Evolutionary conservation across 2,888 invertebrate genomes (phyloP), one percentile per base, ranked within the genome.

Genomic region (Protodeltote pygarga): DNA sequence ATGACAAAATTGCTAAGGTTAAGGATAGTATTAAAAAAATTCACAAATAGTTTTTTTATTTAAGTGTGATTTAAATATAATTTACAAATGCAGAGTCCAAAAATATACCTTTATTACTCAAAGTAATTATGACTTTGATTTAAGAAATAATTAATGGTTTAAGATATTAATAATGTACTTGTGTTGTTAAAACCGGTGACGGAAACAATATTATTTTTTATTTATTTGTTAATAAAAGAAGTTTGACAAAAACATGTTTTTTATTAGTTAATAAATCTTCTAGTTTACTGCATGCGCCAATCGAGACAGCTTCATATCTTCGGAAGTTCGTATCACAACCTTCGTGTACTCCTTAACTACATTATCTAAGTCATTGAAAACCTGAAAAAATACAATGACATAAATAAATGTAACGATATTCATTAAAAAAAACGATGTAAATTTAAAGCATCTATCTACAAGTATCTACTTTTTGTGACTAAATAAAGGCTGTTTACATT

Each of bases 321-420:
- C 92, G 0, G 96, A 95, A 27, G 95, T 94, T 52, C 95, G 92
- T 24, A 92, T 85, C 0, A 95, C 94, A 2, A 94, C 94, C 62
- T 94, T 86, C 13, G 94, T 85, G 65, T 96, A 96, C 61, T 94
- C 93, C 10, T 93, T 87, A 24, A 96, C 92, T 0, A 94, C 76
- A 15, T 91, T 85, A 46, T 94, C 92, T 53, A 96, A 83, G 59
- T 94, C 94, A 4, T 93, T 83, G 59, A 94, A 93, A 19, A 94
- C 93, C 95, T 95, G 85, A 28, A 93, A 47, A 11, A 93, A 6
- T 93, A 87, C 34, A 15, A 47, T 14, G 5, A 10, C 14, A 14
- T n/a, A 14, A 14, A n/a, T 10, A 2, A 25, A 8, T 2, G 3
- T n/a, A 48, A 42, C 3, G 2, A 15, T 24, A 17, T 9, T 0